Percentiles rank a stretch among this genome's conserved stretches.
Conservation (phyloP, 2,888 invertebrate genomes). For the Megamerina dolium region DNA sequence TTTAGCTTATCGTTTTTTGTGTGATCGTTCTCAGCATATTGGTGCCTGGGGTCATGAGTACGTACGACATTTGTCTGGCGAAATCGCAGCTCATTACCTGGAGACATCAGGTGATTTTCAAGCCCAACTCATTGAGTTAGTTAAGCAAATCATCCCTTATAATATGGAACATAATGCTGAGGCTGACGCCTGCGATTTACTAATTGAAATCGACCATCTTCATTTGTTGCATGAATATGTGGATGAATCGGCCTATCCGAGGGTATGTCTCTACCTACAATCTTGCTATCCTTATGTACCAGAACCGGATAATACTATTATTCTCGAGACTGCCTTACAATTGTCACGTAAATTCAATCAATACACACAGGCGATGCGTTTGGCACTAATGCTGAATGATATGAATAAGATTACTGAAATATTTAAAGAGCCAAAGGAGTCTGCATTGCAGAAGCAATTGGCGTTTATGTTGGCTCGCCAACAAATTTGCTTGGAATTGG, state of each 20-base stretch:
- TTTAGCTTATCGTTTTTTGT: conserved; percentile 77
- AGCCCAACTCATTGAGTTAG: conserved; percentile 65
- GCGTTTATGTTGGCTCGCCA: conserved; percentile 96
- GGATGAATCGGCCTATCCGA: conserved; percentile 79
- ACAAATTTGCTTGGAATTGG: conserved; percentile 79
- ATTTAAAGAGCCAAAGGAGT: conserved; percentile 76
- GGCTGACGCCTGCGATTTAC: conserved; percentile 94
- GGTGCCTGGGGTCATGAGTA: conserved; percentile 99
- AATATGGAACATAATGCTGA: conserved; percentile 98
- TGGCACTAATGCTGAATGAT: conserved; percentile 87
- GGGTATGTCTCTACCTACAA: conserved; percentile 81
- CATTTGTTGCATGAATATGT: conserved; percentile 81
- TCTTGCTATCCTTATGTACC: conserved; percentile 95
- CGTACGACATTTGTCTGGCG: conserved; percentile 85
- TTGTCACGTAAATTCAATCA: conserved; percentile 83
- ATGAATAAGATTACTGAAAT: conserved; percentile 74
- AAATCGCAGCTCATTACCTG: conserved; percentile 83
- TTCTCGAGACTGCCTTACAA: conserved; percentile 74
- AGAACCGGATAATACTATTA: conserved; percentile 83
- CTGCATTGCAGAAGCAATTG: conserved; percentile 80
- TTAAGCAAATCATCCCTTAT: conserved; percentile 84
- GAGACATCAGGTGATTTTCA: conserved; percentile 50
- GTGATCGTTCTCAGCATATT: conserved; percentile 72
- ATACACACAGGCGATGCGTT: conserved; percentile 80
- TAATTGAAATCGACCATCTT: conserved; percentile 94